Conservation (phyloP, 1,140 invertebrate genomes). For the Diorhabda elongata region DNA sequence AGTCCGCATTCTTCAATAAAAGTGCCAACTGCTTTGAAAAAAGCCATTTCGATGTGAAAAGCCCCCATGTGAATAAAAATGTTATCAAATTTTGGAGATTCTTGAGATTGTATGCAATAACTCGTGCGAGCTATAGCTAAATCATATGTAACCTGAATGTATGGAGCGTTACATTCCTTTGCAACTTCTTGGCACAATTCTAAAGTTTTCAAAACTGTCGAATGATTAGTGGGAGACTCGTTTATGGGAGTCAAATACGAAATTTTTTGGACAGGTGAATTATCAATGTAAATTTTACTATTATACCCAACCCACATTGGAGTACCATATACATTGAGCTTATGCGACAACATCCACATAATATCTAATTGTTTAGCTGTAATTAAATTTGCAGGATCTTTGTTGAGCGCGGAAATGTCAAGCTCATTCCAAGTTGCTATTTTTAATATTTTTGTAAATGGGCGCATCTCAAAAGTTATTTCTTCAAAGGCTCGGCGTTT, state of each 20-base stretch:
- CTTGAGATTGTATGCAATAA: constrained; percentile 40
- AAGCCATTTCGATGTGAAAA: constrained; percentile 44
- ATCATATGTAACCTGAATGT: constrained; percentile 32
- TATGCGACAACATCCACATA: not conserved
- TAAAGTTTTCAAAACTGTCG: constrained; percentile 28
- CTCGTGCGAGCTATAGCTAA: constrained; percentile 36
- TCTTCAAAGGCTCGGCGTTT: constrained; percentile 17
- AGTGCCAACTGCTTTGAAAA: constrained; percentile 24
- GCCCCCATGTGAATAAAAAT: constrained; percentile 45
- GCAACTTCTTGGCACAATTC: constrained; percentile 16
- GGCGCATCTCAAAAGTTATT: constrained; percentile 16
- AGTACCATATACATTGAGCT: constrained; percentile 10
- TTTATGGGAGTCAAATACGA: constrained; percentile 32
- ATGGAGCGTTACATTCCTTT: constrained; percentile 17
- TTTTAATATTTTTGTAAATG: constrained; percentile 21
- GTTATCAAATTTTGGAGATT: constrained; percentile 38
- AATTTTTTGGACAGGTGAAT: constrained; percentile 14
- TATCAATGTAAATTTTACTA: constrained; percentile 17
- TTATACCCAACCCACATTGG: constrained; percentile 41
- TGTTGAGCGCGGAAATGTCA: constrained; percentile 13
- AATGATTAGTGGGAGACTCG: constrained; percentile 12
- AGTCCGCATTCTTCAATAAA: constrained; percentile 45
- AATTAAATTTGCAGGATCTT: constrained; percentile 28
- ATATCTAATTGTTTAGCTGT: constrained; percentile 7
- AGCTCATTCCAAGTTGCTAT: constrained; percentile 23